Percentiles rank a stretch among this genome's conserved stretches.
Evolutionary conservation across 2,797 vertebrate species (phyloP).

Genomic region (Chaetophractus vellerosus): DNA sequence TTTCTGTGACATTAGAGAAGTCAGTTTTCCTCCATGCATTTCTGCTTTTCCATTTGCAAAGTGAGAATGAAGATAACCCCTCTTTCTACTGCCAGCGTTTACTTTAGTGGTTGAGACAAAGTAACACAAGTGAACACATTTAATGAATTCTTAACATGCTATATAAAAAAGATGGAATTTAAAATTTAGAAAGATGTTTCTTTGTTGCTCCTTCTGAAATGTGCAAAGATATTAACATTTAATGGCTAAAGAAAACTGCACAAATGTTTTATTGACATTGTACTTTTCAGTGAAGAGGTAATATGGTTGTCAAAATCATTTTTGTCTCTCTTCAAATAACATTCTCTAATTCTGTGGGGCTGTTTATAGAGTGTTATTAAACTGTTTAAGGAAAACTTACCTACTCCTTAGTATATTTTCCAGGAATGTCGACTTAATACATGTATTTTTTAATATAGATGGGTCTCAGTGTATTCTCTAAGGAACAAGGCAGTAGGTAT

Average conservation of each 20-base stretch:
- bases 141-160: neutral
- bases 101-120: neutral
- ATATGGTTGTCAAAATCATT: slow-evolving; percentile 47
- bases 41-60: neutral
- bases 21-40: neutral
- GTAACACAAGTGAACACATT: neutral
- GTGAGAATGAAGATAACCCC: neutral
- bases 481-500: neutral
- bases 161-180: neutral
- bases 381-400: neutral
- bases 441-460: neutral
- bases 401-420: neutral
- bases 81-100: neutral
- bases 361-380: neutral
- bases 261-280: slow-evolving; percentile 47
- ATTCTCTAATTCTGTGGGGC: neutral
- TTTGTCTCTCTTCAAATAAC: neutral
- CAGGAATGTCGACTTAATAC: neutral
- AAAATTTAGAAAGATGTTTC: neutral
- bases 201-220: neutral
- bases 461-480: neutral
- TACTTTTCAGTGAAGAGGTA: slow-evolving; percentile 45
- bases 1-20: neutral
- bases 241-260: neutral
- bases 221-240: neutral